Percentiles rank a stretch among this genome's conserved stretches.
phyloP scores from a whole-genome alignment of 2,113 vertebrate species.

The Pongo pygmaeus region DNA sequence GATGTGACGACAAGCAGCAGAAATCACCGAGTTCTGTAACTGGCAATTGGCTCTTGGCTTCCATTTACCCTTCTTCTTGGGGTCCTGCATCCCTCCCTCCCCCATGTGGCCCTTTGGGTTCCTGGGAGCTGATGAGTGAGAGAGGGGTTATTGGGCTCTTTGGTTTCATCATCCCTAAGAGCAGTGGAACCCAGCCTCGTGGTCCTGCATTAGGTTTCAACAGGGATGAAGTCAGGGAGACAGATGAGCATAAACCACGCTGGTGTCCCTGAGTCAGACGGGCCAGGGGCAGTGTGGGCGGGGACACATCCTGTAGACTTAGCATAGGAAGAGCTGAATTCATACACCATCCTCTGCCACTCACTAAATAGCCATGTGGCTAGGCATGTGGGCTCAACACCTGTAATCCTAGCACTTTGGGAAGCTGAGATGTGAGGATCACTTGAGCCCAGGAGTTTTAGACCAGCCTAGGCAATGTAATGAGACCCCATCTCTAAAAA shows the following conservation, averaged over 20 bases:
- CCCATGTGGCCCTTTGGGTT: neutral
- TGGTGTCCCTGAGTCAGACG: neutral
- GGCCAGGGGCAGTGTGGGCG: too few species aligned
- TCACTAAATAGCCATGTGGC: neutral
- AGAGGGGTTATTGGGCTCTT: neutral
- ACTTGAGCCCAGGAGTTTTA: too few species aligned
- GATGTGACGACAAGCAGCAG: neutral
- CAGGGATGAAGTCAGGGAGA: neutral
- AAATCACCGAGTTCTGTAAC: too few species aligned
- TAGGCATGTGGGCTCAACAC: too few species aligned
- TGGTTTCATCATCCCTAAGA: neutral
- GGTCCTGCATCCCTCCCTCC: neutral
- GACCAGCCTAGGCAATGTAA: too few species aligned
- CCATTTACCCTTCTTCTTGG: neutral
- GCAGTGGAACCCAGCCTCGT: neutral
- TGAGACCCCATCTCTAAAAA: too few species aligned
- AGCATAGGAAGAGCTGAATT: neutral
- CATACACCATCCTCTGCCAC: neutral
- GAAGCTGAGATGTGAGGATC: too few species aligned
- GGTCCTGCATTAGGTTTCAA: neutral
- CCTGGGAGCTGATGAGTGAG: neutral
- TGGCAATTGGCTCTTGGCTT: neutral
- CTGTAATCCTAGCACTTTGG: too few species aligned
- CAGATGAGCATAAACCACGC: neutral
- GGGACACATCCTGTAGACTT: neutral